phyloP scores from a whole-genome alignment of 2,113 vertebrate species.

The Macaca nemestrina region DNA sequence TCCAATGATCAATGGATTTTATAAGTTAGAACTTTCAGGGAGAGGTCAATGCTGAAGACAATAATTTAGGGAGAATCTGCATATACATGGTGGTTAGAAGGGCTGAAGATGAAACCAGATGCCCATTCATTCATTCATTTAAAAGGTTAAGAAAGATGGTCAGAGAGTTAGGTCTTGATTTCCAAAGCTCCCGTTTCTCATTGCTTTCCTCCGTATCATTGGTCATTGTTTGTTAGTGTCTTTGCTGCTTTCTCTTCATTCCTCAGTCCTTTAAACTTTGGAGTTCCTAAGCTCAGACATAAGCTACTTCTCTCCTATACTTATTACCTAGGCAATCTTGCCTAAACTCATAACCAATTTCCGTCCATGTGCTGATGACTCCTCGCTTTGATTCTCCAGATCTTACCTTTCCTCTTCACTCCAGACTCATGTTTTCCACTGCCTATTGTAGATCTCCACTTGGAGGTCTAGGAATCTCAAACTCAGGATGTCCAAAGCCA shows the following conservation, averaged over 20 bases:
- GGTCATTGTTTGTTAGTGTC: background rate
- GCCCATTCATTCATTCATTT: background rate
- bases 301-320: background rate
- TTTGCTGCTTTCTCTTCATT: conserved; percentile 30
- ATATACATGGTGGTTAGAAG: background rate
- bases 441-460: background rate
- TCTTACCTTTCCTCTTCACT: background rate
- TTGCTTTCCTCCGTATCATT: background rate
- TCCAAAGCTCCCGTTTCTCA: background rate
- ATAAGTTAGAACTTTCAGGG: conserved; percentile 26
- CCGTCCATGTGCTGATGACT: background rate
- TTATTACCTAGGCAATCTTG: background rate
- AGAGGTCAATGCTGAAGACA: conserved; percentile 42
- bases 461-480: conserved; percentile 2
- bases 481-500: background rate
- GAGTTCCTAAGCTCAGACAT: background rate
- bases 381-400: background rate
- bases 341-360: background rate
- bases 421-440: background rate
- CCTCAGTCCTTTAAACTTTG: background rate
- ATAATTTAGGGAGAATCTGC: background rate
- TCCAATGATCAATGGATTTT: conserved; percentile 29
- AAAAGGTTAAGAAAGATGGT: conserved; percentile 8
- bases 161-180: conserved; percentile 30
- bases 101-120: conserved; percentile 19